Evolutionary conservation across 2,113 vertebrate species (phyloP).

Genomic region (Eupsittula cactorum): DNA sequence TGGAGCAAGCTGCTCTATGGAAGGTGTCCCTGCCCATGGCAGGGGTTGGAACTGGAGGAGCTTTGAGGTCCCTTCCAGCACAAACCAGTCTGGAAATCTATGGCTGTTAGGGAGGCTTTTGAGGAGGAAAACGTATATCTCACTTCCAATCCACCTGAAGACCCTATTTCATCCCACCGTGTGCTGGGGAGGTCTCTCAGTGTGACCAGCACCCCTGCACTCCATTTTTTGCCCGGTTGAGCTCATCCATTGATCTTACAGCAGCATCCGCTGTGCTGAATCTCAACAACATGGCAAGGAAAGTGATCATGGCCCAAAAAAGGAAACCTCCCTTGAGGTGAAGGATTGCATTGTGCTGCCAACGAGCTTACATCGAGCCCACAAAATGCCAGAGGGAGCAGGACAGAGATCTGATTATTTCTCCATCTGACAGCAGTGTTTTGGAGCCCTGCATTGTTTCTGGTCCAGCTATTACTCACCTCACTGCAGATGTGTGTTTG

Average conservation of each 20-base stretch:
- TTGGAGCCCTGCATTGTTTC: neutral
- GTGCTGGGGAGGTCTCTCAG: no score
- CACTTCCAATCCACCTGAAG: neutral
- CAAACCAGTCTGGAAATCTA: neutral
- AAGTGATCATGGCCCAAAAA: neutral
- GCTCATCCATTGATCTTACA: neutral
- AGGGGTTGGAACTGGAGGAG: neutral
- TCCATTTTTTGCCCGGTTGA: neutral
- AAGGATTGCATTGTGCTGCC: neutral
- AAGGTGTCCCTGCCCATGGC: neutral
- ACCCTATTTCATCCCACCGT: neutral
- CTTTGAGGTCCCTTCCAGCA: neutral
- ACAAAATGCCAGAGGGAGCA: accelerated
- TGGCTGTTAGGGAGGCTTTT: neutral
- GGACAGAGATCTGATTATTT: neutral
- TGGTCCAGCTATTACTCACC: neutral
- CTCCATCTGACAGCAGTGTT: neutral
- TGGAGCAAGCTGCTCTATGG: neutral
- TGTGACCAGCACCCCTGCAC: neutral
- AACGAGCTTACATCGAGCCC: neutral
- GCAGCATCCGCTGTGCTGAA: neutral
- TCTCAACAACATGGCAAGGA: neutral
- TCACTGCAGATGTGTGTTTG: neutral
- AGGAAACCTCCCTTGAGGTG: accelerated
- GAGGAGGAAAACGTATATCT: neutral